Percentiles rank a stretch among this genome's conserved stretches.
Evolutionary conservation across 2,888 invertebrate genomes (phyloP).

Genomic region (Agrilus mali): DNA sequence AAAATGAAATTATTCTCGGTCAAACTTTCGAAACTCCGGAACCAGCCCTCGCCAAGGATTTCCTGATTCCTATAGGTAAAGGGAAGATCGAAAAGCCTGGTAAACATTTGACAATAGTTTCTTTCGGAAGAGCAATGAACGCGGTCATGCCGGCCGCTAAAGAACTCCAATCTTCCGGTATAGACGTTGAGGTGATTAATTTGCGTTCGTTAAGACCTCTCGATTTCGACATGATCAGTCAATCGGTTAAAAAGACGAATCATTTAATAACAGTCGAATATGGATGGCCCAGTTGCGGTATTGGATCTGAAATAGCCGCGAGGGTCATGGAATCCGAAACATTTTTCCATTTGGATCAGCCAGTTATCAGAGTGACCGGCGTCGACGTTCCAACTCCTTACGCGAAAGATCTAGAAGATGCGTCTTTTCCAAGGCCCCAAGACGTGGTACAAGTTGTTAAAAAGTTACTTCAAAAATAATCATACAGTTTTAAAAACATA

Average conservation of each 20-base stretch:
- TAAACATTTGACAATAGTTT: constrained; percentile 70
- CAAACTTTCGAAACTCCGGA: constrained; percentile 56
- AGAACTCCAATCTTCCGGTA: constrained; percentile 61
- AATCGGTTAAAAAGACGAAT: constrained; percentile 51
- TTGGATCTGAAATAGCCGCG: constrained; percentile 20
- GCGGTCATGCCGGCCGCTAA: constrained; percentile 70
- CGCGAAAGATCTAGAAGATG: constrained; percentile 68
- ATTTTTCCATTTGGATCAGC: constrained; percentile 95
- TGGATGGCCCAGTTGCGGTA: constrained; percentile 51
- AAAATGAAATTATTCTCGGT: constrained; percentile 53
- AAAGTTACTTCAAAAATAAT: constrained; percentile 36
- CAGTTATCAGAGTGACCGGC: constrained; percentile 80
- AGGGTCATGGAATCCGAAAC: constrained; percentile 69
- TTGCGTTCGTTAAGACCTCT: constrained; percentile 46
- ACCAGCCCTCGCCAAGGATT: constrained; percentile 69
- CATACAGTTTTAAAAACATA: too few species aligned
- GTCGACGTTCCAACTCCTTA: constrained; percentile 98
- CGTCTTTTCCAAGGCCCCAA: constrained; percentile 57
- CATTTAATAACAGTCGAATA: constrained; percentile 49
- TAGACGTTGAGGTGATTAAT: constrained; percentile 45
- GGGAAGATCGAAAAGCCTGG: constrained; percentile 38
- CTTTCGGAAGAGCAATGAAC: constrained; percentile 73
- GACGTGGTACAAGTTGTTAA: constrained; percentile 75
- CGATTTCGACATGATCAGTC: constrained; percentile 27
- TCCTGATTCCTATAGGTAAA: constrained; percentile 76